Conservation (phyloP, 2,888 invertebrate genomes). For the Eupithecia centaureata region DNA sequence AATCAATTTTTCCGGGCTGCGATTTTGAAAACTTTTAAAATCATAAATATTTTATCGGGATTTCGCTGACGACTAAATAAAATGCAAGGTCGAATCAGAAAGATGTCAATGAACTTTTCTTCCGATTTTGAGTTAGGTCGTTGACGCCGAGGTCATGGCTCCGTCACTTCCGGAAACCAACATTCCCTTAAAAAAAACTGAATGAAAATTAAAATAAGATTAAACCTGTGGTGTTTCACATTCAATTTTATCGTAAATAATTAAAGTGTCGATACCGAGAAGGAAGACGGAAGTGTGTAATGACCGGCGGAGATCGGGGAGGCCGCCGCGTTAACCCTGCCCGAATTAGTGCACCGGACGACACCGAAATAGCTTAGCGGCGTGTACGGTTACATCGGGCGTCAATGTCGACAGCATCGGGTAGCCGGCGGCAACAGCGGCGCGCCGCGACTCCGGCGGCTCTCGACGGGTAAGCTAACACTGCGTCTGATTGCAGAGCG, state of each 20-base stretch:
- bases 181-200: constrained; percentile 34
- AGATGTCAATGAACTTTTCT: constrained; percentile 81
- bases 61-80: constrained; percentile 48
- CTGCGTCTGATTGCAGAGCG: constrained; percentile 76
- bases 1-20: constrained; percentile 42
- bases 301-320: constrained; percentile 70
- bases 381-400: constrained; percentile 83
- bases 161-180: constrained; percentile 49
- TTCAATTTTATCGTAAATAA: constrained; percentile 49
- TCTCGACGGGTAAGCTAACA: constrained; percentile 76
- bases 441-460: constrained; percentile 62
- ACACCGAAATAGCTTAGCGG: constrained; percentile 81
- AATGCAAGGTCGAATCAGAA: constrained; percentile 78
- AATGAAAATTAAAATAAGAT: constrained; percentile 40
- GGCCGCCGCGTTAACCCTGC: constrained; percentile 82
- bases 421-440: constrained; percentile 41
- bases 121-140: constrained; percentile 77
- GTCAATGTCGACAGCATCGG: constrained; percentile 73
- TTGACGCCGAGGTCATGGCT: constrained; percentile 74
- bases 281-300: constrained; percentile 78
- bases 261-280: constrained; percentile 69
- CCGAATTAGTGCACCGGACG: constrained; percentile 83
- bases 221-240: constrained; percentile 48
- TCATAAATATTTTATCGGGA: constrained; percentile 62
- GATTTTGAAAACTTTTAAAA: constrained; percentile 40